A percentile compares a stretch with the other conserved stretches of the same genome.
These are phyloP conservation scores for Eustalomyia histrio DNA, from an alignment of 2,888 invertebrate species.

Conservation along the genomic window DNA sequence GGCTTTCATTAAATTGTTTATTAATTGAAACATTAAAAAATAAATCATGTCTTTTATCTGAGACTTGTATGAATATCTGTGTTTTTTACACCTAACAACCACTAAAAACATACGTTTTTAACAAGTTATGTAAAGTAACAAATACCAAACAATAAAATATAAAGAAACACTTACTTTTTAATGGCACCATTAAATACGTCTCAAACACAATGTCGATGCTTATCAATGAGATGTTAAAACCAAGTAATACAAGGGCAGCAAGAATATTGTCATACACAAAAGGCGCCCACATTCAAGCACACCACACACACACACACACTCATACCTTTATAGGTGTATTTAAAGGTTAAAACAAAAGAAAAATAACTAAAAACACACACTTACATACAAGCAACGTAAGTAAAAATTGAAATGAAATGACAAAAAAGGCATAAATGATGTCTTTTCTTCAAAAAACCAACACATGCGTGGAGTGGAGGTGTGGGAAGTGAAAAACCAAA, in stretches of 20 bases:
- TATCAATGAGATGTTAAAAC: slow-evolving; percentile 57
- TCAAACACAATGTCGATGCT: slow-evolving; percentile 52
- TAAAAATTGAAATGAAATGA: neutral
- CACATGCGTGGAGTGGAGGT: neutral
- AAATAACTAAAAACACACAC: neutral
- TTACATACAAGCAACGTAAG: neutral
- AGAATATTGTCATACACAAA: neutral
- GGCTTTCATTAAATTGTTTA: slow-evolving; percentile 41
- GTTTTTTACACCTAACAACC: neutral
- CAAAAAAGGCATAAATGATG: neutral
- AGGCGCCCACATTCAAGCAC: neutral
- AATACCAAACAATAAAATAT: neutral
- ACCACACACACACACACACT: neutral
- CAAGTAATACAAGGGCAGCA: slow-evolving; percentile 25
- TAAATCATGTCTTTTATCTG: slow-evolving; percentile 10
- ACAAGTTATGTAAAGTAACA: neutral
- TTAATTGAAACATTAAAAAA: slow-evolving; percentile 52
- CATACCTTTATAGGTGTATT: too few relatives aligned
- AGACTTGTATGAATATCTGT: neutral
- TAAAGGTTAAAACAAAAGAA: neutral
- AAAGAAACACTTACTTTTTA: slow-evolving; percentile 38
- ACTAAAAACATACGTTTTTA: slow-evolving; percentile 8
- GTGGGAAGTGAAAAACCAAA: neutral
- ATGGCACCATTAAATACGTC: slow-evolving; percentile 58
- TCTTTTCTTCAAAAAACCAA: neutral